Percentiles rank a stretch among this genome's conserved stretches.
Evolutionary conservation across 2,113 vertebrate genomes (phyloP).

Genomic region (Lepidothrix coronata): DNA sequence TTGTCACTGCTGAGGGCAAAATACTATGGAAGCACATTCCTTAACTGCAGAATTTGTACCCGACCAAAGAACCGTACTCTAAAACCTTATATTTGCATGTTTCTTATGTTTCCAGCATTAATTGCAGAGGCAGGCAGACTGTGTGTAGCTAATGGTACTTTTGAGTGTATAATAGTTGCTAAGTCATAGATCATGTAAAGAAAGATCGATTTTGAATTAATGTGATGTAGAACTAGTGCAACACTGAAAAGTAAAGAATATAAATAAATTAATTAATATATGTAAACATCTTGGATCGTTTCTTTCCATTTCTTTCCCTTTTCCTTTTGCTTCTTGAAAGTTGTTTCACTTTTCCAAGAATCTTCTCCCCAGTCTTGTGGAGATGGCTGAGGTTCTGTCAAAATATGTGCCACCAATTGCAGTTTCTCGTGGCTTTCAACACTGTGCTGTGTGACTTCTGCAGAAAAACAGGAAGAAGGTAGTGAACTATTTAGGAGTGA

Average conservation of each 20-base stretch:
- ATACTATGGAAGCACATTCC: background rate
- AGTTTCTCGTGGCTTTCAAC: background rate
- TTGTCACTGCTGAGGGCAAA: background rate
- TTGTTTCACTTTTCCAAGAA: background rate
- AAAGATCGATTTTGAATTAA: background rate
- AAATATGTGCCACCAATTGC: background rate
- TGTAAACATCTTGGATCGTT: background rate
- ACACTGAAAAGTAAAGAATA: background rate
- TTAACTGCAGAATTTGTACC: background rate
- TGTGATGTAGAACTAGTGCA: background rate
- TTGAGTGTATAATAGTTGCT: background rate
- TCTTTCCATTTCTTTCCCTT: background rate
- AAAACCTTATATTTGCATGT: background rate
- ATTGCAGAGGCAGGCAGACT: background rate
- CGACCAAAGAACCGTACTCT: background rate
- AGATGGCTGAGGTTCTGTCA: fast-evolving
- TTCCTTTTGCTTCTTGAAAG: background rate
- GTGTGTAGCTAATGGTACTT: constrained; percentile 17
- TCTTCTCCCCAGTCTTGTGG: background rate
- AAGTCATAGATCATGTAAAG: background rate
- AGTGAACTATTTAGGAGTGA: background rate
- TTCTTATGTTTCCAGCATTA: constrained; percentile 30
- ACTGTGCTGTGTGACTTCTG: background rate
- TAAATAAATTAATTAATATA: constrained; percentile 55
- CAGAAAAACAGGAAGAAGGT: background rate